Evolutionary conservation across 2,888 invertebrate species (phyloP).

Genomic region (Rotaria macrura): DNA sequence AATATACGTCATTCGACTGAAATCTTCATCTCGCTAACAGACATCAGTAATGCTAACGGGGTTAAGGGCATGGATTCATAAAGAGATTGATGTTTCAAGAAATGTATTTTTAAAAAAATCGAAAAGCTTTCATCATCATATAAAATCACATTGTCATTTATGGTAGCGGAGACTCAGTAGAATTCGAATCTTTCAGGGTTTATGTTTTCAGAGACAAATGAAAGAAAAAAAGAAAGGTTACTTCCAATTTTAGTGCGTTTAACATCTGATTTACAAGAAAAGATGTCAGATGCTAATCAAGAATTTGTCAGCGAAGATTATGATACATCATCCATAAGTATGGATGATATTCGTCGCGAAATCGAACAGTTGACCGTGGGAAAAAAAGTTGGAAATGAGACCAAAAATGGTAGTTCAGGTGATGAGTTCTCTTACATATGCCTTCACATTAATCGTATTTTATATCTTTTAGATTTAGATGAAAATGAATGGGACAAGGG

Average conservation of each 20-base stretch:
- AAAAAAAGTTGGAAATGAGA: not conserved
- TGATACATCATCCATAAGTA: slow-evolving; percentile 17
- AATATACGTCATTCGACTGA: no score
- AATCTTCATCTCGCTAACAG: no score
- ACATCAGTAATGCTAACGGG: no score
- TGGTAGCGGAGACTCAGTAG: no score
- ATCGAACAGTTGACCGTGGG: slow-evolving; percentile 23
- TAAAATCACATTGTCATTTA: no score
- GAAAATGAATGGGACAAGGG: slow-evolving; percentile 32
- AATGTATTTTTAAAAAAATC: no score
- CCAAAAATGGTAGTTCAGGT: not conserved
- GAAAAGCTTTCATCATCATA: no score
- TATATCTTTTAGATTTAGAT: slow-evolving; percentile 4
- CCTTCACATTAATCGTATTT: not conserved
- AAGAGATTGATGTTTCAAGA: no score
- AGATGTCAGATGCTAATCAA: not conserved
- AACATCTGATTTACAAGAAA: not conserved
- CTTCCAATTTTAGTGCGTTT: not conserved
- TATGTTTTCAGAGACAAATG: no score
- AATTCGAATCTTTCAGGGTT: no score
- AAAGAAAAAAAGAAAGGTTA: no score
- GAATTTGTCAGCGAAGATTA: not conserved
- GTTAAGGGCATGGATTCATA: no score
- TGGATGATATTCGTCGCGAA: slow-evolving; percentile 27
- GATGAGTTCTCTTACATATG: not conserved